Base-by-base conservation (phyloP, 2,113 vertebrate genomes). In the Ranitomeya variabilis region DNA sequence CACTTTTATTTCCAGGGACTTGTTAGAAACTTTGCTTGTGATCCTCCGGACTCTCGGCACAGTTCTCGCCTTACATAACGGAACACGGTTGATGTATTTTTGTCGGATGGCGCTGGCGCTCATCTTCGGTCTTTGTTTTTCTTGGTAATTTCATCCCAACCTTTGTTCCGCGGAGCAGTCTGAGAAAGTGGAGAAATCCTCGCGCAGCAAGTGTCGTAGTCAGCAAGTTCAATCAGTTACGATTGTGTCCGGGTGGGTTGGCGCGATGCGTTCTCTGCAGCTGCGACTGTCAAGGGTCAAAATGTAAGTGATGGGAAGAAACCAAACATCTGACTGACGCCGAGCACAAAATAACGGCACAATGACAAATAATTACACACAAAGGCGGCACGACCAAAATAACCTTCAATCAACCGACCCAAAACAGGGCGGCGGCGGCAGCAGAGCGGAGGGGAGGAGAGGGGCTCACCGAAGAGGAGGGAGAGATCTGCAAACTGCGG, bases 141-240 rank as follows among this genome's bases (percentile, higher is more conserved):
- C 6, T n/a, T 45, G 23, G 60, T 62, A 52, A n/a, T 80, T 62
- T 54, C 15, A 45, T 74, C 31, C 60, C 52, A 66, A 87, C 74
- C 85, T 87, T 80, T 80, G 74, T 67, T 64, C 54, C 57, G 10
- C n/a, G 76, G 64, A 55, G 18, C 67, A 64, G 18, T 19, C 45
- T 71, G 26, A 57, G 8, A 83, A 23, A 81, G 51, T 13, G 64
- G 77, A 87, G 55, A 67, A 78, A 26, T 80, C 78, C 31, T 64
- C 80, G 13, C 18, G 37, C 51, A 81, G 79, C 52, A 74, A 88
- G 66, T 82, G 67, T 19, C 79, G 15, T 73, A 62, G 79, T 88
- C 87, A 88, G 87, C 87, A 83, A 66, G 69, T 88, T 66, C 87
- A 88, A 88, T 88, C 87, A 88, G 87, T 77, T 71, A 31, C 69